Conservation (phyloP, 2,113 vertebrate species). For the Chaetops frenatus region DNA sequence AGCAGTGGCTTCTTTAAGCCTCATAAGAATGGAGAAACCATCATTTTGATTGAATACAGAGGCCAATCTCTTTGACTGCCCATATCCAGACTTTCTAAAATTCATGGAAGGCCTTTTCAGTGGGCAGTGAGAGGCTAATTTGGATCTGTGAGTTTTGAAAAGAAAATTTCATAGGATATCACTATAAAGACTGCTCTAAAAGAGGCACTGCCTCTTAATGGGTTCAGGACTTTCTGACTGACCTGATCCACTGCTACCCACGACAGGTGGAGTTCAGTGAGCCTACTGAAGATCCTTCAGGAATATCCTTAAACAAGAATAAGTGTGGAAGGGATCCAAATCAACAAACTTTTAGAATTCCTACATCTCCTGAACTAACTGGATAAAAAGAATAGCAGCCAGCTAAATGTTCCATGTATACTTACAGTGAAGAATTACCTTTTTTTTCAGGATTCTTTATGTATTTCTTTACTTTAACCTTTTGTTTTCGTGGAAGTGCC, state of each 20-base stretch:
- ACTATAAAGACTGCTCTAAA: neutral
- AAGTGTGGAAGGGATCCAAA: neutral
- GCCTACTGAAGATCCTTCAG: neutral
- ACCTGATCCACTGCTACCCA: neutral
- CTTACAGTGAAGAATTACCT: neutral
- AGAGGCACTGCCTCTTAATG: neutral
- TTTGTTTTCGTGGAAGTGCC: neutral
- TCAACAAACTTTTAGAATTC: neutral
- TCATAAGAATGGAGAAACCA: neutral
- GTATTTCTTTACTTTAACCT: neutral
- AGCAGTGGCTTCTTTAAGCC: neutral
- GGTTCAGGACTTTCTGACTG: neutral
- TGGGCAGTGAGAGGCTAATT: neutral
- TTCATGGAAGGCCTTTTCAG: neutral
- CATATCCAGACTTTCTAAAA: neutral
- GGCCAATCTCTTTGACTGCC: neutral
- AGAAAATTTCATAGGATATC: neutral
- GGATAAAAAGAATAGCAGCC: neutral
- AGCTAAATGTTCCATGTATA: neutral
- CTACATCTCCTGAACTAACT: neutral
- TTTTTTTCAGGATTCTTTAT: neutral
- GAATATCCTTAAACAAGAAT: neutral
- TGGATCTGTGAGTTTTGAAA: neutral
- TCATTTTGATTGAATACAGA: neutral
- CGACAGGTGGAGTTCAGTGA: neutral